Conservation (phyloP, 2,113 vertebrate species). For the Saiga tatarica region DNA sequence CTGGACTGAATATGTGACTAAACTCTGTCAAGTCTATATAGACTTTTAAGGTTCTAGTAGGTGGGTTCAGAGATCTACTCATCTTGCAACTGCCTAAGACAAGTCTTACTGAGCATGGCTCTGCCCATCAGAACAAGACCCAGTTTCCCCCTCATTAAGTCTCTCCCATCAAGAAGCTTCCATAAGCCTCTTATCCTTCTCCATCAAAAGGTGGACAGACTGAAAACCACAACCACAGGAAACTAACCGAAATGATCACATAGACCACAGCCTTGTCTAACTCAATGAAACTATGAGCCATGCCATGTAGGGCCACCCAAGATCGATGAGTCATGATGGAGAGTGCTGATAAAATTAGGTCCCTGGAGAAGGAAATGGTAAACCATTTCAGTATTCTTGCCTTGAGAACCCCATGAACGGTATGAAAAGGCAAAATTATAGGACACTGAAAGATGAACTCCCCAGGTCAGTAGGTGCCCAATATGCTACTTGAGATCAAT, state of each 20-base stretch:
- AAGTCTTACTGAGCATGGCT: neutral
- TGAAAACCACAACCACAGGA: neutral
- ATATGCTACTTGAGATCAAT: neutral
- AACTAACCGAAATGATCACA: neutral
- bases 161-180: neutral
- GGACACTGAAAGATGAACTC: neutral
- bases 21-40: neutral
- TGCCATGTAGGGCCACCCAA: neutral
- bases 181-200: neutral
- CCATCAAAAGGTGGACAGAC: neutral
- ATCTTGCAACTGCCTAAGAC: neutral
- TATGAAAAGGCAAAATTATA: neutral
- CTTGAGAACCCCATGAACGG: neutral
- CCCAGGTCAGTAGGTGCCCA: neutral
- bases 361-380: neutral
- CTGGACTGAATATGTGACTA: neutral
- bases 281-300: neutral
- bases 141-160: neutral
- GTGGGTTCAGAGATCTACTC: neutral
- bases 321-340: neutral
- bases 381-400: neutral
- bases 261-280: neutral
- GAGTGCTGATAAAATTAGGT: neutral
- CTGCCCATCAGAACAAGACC: neutral
- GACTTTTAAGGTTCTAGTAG: neutral